phyloP scores from a whole-genome alignment of 2,797 vertebrate species.

The Leuciscus waleckii region DNA sequence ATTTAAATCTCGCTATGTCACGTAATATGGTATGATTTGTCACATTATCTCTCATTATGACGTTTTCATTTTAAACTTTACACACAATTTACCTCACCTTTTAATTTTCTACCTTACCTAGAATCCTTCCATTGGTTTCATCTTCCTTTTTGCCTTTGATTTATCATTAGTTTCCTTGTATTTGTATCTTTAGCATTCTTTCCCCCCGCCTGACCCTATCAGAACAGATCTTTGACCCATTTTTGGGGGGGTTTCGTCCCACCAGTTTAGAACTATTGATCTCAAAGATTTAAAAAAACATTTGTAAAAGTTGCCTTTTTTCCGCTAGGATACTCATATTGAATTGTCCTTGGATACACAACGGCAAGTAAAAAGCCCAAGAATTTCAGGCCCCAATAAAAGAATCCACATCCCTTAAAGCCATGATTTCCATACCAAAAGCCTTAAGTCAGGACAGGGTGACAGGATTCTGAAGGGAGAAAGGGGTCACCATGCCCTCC shows the following conservation, averaged over 20 bases:
- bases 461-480: constrained; percentile 60
- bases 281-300: neutral
- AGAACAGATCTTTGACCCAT: neutral
- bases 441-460: constrained; percentile 61
- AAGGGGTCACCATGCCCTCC: constrained; percentile 68
- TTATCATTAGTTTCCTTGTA: neutral
- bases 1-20: neutral
- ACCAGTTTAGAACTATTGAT: constrained; percentile 7
- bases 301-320: neutral
- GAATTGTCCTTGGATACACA: constrained; percentile 62
- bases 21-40: neutral
- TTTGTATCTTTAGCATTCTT: neutral
- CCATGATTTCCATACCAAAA: constrained; percentile 68
- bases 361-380: constrained; percentile 51
- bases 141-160: neutral
- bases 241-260: neutral
- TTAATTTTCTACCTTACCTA: neutral
- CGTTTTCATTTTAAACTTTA: neutral
- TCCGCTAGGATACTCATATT: constrained; percentile 28
- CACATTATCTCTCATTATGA: neutral
- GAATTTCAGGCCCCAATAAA: constrained; percentile 61
- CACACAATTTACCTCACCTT: neutral
- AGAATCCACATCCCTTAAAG: constrained; percentile 60
- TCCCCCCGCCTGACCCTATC: neutral
- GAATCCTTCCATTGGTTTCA: neutral